A percentile compares a stretch with the other conserved stretches of the same genome.
phyloP scores from a whole-genome alignment of 2,797 vertebrate genomes.

The Typhlichthys subterraneus region DNA sequence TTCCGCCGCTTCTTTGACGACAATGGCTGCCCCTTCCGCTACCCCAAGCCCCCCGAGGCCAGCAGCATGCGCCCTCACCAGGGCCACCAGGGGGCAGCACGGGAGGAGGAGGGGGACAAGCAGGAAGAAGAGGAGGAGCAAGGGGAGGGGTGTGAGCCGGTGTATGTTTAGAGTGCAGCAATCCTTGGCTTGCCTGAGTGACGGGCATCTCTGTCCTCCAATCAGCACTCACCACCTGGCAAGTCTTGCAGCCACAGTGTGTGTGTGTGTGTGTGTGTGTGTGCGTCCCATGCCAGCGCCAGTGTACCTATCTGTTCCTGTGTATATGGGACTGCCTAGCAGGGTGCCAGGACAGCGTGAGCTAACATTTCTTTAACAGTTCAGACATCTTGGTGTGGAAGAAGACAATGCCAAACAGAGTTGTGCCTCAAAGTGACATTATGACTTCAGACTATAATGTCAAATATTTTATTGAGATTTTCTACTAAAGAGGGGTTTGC shows the following conservation, averaged over 20 bases:
- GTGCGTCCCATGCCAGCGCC: conserved; percentile 2
- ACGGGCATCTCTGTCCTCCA: conserved; percentile 13
- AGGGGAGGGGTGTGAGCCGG: conserved; percentile 90
- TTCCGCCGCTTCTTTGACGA: conserved; percentile 98
- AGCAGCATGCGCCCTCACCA: conserved; percentile 24
- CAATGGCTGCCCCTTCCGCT: conserved; percentile 94
- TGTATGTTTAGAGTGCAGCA: conserved; percentile 86
- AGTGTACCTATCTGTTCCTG: background rate
- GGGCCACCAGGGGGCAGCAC: conserved; percentile 43
- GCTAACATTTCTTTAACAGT: conserved; percentile 39
- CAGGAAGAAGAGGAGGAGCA: conserved; percentile 74
- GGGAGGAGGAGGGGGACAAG: conserved; percentile 68
- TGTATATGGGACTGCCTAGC: conserved; percentile 5
- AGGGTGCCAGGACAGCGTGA: conserved; percentile 10
- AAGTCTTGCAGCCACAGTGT: conserved; percentile 21
- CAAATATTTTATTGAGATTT: too few species aligned
- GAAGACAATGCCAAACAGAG: conserved; percentile 26
- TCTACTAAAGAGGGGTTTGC: conserved; percentile 14
- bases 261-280: conserved; percentile 24
- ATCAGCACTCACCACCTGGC: conserved; percentile 14
- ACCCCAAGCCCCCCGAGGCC: conserved; percentile 88
- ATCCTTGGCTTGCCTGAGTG: conserved; percentile 8
- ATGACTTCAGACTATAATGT: too few species aligned
- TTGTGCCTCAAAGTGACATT: conserved; percentile 6
- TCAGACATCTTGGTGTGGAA: conserved; percentile 51